Percentiles rank a stretch among this genome's conserved stretches.
phyloP scores from a whole-genome alignment of 2,797 vertebrate species.

The Sebastes kiyomatsui region DNA sequence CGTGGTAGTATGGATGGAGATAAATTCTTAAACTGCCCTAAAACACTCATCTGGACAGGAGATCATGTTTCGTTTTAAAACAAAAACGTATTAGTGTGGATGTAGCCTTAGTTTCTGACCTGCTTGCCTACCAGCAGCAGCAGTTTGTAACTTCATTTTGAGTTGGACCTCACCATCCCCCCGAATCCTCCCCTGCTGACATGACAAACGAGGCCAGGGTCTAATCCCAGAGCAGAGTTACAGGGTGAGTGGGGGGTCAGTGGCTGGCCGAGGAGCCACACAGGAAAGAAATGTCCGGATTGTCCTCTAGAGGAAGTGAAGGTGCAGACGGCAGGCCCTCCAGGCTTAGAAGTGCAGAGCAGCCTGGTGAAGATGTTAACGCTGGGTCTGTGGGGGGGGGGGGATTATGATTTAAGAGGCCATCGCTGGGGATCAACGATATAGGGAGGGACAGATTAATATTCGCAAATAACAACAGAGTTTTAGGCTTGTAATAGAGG shows the following conservation, averaged over 20 bases:
- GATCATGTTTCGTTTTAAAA: not conserved
- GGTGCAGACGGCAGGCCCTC: slow-evolving; percentile 51
- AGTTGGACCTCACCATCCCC: slow-evolving; percentile 17
- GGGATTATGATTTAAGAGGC: slow-evolving; percentile 62
- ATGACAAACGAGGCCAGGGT: slow-evolving; percentile 70
- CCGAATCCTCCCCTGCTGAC: slow-evolving; percentile 59
- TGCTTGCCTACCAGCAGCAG: slow-evolving; percentile 7
- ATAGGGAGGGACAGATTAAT: slow-evolving; percentile 42
- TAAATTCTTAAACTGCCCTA: not conserved
- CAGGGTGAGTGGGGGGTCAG: slow-evolving; percentile 67
- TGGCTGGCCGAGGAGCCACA: slow-evolving; percentile 46
- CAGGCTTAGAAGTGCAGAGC: slow-evolving; percentile 56
- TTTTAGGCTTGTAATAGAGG: not conserved
- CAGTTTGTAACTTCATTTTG: slow-evolving; percentile 51
- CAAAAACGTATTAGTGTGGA: not conserved
- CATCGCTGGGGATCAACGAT: slow-evolving; percentile 15
- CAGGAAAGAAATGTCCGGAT: slow-evolving; percentile 54
- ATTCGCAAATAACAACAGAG: slow-evolving; percentile 36
- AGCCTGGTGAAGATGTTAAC: slow-evolving; percentile 66
- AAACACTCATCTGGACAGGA: not conserved
- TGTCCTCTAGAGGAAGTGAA: slow-evolving; percentile 68
- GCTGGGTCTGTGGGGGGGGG: slow-evolving; percentile 14
- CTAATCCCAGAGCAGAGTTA: slow-evolving; percentile 65
- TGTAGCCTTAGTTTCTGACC: slow-evolving; percentile 2
- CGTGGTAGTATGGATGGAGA: not conserved